phyloP scores from a whole-genome alignment of 2,113 vertebrate species.

The Naja naja region DNA sequence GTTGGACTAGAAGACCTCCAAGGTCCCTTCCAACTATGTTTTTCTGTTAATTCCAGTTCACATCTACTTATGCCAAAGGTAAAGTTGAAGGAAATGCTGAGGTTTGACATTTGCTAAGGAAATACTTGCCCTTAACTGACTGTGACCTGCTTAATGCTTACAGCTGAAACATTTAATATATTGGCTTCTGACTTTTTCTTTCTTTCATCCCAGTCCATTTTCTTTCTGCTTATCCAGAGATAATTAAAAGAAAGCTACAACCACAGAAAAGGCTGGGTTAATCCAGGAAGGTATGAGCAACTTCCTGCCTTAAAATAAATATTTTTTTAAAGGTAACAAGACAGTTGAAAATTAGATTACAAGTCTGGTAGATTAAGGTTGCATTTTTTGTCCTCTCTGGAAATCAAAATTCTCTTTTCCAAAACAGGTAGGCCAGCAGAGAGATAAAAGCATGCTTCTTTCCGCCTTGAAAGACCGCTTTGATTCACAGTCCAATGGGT shows the following conservation, averaged over 20 bases:
- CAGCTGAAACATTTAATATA: not conserved
- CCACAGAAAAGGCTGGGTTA: too few species aligned
- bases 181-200: not conserved
- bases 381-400: not conserved
- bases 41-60: not conserved
- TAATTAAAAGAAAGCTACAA: not conserved
- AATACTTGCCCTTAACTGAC: not conserved
- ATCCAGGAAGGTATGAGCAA: not conserved
- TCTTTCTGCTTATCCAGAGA: not conserved
- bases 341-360: not conserved
- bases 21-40: too few species aligned
- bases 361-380: constrained; percentile 14
- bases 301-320: not conserved
- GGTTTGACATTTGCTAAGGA: not conserved
- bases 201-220: not conserved
- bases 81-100: not conserved
- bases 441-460: too few species aligned
- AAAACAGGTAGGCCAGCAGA: not conserved
- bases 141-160: not conserved
- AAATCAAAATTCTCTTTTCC: constrained; percentile 24
- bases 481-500: not conserved
- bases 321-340: not conserved
- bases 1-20: too few species aligned
- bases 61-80: not conserved
- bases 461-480: not conserved